Evolutionary conservation across 2,797 vertebrate species (phyloP), one percentile per base, ranked within the genome.

Genomic region (Macropodus opercularis): DNA sequence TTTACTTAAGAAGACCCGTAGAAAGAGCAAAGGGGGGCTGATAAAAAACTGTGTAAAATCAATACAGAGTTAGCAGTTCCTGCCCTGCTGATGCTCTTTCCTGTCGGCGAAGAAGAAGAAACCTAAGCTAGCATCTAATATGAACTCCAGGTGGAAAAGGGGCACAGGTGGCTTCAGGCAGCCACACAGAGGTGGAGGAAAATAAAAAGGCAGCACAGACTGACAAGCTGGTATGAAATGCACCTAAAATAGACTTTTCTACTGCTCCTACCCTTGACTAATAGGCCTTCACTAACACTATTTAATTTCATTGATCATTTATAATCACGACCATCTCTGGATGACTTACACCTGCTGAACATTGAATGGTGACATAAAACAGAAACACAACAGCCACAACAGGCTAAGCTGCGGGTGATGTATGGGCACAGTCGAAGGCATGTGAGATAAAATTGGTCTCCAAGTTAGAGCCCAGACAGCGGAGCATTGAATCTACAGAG

Each of bases 11-110:
- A 90, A 87, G 87, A 84, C 83, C 73, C 66, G 76, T 71, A 84
- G 81, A 90, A 80, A 79, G 81, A 82, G 84, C 74, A 86, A 80
- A 80, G 63, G 79, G 76, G 68, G 55, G 57, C 72, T 74, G 79
- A 83, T 72, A 84, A 89, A 93, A 92, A 92, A 91, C 88, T 84
- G 83, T 56, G 69, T 64, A 92, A 92, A 93, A 94, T 94, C 93
- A 84, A 92, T 94, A 91, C 74, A 51, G 75, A 83, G 81, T 90
- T 85, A 83, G 76, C 75, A 79, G 85, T 79, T 83, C 75, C 63
- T 83, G 85, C 73, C 86, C 85, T 70, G 26, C 49, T 77, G 79
- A 71, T 80, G 74, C 77, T 86, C 85, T 71, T 82, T 83, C 72
- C 74, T 69, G 65, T 69, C 70, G 67, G 70, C 62, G 42, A 19